Evolutionary conservation across 2,888 invertebrate genomes (phyloP).

Genomic region (Xestia xanthographa): DNA sequence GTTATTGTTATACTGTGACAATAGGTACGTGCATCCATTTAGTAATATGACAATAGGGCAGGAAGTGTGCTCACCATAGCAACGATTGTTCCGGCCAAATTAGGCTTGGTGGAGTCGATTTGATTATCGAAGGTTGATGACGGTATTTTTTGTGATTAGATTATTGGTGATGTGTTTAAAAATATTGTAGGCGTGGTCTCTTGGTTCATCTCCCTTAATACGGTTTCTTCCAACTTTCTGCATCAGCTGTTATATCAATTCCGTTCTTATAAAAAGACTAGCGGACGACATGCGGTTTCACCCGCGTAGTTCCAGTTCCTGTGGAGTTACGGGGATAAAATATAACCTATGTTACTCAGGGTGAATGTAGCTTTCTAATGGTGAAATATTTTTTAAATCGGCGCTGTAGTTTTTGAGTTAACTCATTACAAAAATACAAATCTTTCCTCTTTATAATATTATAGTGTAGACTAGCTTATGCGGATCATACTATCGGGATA

Average conservation of each 20-base stretch:
- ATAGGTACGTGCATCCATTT: constrained; percentile 30
- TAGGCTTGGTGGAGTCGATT: constrained; percentile 42
- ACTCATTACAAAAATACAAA: too few species aligned
- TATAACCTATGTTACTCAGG: too few species aligned
- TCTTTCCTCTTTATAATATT: too few species aligned
- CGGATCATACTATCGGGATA: too few species aligned
- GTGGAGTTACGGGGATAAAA: too few species aligned
- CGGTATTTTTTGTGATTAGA: background rate
- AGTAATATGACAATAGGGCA: constrained; percentile 52
- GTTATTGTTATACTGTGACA: constrained; percentile 13
- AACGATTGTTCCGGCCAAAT: constrained; percentile 60
- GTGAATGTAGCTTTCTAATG: too few species aligned
- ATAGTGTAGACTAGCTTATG: too few species aligned
- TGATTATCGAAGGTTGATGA: constrained; percentile 11
- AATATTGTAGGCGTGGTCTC: background rate
- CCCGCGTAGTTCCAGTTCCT: too few species aligned
- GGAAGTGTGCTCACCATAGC: constrained; percentile 52
- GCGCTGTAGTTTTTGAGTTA: too few species aligned
- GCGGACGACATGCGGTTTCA: too few species aligned
- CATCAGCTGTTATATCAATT: background rate
- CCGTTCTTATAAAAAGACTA: background rate
- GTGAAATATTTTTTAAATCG: too few species aligned
- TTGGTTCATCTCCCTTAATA: background rate
- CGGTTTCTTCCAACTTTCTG: background rate
- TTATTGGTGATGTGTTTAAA: background rate